A percentile compares a stretch with the other conserved stretches of the same genome.
phyloP scores from a whole-genome alignment of 2,113 vertebrate species.

The Lipotes vexillifer region DNA sequence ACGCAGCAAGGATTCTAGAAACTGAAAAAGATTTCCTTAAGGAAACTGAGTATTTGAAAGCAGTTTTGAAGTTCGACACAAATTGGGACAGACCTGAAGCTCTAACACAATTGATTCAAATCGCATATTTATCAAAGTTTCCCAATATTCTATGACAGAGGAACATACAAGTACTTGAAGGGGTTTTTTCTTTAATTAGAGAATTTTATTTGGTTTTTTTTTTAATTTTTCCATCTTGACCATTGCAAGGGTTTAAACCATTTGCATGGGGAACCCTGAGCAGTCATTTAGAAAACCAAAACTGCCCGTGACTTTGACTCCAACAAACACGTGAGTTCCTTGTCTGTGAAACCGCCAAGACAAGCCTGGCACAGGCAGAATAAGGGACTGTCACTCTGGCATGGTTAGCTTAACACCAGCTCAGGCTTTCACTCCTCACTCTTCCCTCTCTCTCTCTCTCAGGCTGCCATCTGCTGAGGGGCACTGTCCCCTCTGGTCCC shows the following conservation, averaged over 20 bases:
- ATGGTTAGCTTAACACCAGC: not conserved
- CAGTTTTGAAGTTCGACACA: not conserved
- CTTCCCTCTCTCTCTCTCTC: not conserved
- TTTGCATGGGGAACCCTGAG: not conserved
- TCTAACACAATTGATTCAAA: not conserved
- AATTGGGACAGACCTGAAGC: not conserved
- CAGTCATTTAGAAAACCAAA: not conserved
- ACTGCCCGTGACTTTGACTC: not conserved
- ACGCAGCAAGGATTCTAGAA: not conserved
- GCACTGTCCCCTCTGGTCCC: not conserved
- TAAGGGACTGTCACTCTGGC: accelerated
- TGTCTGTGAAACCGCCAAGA: not conserved
- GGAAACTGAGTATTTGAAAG: not conserved
- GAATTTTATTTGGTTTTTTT: not conserved
- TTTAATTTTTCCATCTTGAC: not conserved
- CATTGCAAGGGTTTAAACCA: not conserved
- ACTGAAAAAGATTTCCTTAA: not conserved
- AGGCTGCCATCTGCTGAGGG: not conserved
- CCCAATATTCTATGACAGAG: not conserved
- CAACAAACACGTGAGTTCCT: not conserved
- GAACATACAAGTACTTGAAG: not conserved
- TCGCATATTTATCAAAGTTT: not conserved
- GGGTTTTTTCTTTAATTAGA: not conserved
- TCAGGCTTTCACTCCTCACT: not conserved
- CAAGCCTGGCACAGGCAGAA: too few species aligned